Conservation (phyloP, 23 tunicate species). For the Halocynthia aurantium region DNA sequence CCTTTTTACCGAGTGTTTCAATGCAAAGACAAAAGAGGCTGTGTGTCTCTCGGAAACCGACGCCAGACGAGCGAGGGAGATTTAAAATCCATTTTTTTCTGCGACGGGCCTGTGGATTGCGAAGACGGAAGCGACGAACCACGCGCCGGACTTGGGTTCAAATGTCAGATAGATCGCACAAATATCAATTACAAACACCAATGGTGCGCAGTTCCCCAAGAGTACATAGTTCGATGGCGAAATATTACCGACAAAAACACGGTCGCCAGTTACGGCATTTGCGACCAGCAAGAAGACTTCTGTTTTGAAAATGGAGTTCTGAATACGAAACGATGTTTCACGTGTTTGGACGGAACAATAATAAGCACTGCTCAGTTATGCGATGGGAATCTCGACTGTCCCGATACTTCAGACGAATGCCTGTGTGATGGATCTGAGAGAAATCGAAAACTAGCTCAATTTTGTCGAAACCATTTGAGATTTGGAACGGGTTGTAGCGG, state of each 20-base stretch:
- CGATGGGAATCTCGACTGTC: slow-evolving; percentile 40
- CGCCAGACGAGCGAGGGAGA: neutral
- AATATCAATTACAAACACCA: neutral
- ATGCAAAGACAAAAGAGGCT: neutral
- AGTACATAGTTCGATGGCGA: slow-evolving; percentile 10
- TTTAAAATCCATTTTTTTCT: neutral
- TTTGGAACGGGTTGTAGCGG: neutral
- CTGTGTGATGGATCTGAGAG: slow-evolving; percentile 2
- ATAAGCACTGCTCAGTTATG: slow-evolving; percentile 46
- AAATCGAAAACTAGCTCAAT: no score
- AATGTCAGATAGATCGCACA: slow-evolving; percentile 6
- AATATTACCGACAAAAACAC: neutral
- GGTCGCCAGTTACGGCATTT: neutral
- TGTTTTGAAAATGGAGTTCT: slow-evolving; percentile 22
- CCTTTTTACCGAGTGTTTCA: neutral
- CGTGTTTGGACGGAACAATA: slow-evolving; percentile 51
- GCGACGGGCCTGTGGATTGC: slow-evolving; percentile 15
- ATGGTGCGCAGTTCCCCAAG: slow-evolving; percentile 3
- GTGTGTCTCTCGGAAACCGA: neutral
- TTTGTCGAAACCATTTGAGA: neutral
- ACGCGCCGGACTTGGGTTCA: neutral
- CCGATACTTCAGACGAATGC: slow-evolving; percentile 54
- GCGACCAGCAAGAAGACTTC: slow-evolving; percentile 3
- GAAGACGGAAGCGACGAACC: slow-evolving; percentile 12
- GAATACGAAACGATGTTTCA: slow-evolving; percentile 30